Conservation (phyloP, 1,140 invertebrate genomes). For the Drosophila pruinosa region DNA sequence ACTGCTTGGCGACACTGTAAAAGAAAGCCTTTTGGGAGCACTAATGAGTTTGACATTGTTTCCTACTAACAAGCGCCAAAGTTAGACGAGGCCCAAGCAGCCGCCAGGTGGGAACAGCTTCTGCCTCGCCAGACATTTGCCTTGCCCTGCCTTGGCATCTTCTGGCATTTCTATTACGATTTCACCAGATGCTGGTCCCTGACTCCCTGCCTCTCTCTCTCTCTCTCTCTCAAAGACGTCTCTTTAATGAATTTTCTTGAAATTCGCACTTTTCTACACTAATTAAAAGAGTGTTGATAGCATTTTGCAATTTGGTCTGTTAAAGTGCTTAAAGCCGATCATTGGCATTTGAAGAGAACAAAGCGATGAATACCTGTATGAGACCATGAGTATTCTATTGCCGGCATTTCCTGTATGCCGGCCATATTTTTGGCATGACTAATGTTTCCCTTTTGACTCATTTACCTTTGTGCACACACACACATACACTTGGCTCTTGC, state of each 20-base stretch:
- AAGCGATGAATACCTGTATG: neutral
- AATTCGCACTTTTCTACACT: slow-evolving; percentile 49
- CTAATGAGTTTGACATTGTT: slow-evolving; percentile 82
- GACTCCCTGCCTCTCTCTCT: neutral
- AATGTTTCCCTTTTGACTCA: slow-evolving; percentile 81
- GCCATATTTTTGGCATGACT: slow-evolving; percentile 57
- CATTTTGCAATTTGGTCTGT: slow-evolving; percentile 54
- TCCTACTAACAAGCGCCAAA: slow-evolving; percentile 77
- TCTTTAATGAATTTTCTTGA: slow-evolving; percentile 67
- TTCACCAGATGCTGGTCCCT: slow-evolving; percentile 40
- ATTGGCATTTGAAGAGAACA: neutral
- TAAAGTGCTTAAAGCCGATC: slow-evolving; percentile 43
- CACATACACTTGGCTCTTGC: neutral
- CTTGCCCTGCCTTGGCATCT: slow-evolving; percentile 65
- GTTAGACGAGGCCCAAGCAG: slow-evolving; percentile 48
- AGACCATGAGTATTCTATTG: neutral
- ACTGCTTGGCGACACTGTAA: slow-evolving; percentile 64
- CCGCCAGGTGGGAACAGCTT: slow-evolving; percentile 38
- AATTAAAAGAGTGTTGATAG: slow-evolving; percentile 73
- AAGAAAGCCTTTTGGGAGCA: slow-evolving; percentile 81
- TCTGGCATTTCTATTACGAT: slow-evolving; percentile 74
- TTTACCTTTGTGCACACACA: slow-evolving; percentile 56
- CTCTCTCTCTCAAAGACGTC: neutral
- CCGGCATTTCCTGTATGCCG: slow-evolving; percentile 13
- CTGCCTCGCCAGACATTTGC: slow-evolving; percentile 68